Conservation (phyloP, 2,797 vertebrate species). For the Takifugu ocellatus region DNA sequence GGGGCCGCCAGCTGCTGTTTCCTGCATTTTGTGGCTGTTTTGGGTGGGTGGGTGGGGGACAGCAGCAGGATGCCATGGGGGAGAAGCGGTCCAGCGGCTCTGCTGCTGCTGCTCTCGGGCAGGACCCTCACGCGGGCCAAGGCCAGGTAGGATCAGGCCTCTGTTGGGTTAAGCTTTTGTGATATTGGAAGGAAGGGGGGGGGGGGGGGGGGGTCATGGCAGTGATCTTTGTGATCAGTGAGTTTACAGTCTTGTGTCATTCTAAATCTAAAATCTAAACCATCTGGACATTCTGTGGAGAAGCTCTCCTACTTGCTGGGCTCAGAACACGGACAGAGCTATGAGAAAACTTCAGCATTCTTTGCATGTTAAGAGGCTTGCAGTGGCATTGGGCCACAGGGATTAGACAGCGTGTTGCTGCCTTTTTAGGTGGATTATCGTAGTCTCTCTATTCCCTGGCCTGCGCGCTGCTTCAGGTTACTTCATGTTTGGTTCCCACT, state of each 20-base stretch:
- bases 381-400: slow-evolving; percentile 38
- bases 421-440: slow-evolving; percentile 47
- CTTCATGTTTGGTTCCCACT: slow-evolving; percentile 41
- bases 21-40: slow-evolving; percentile 55
- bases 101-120: slow-evolving; percentile 59
- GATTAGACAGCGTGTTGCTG: slow-evolving; percentile 52
- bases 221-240: no score
- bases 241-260: no score
- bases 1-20: slow-evolving; percentile 74
- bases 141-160: slow-evolving; percentile 69
- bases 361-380: slow-evolving; percentile 62
- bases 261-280: no score
- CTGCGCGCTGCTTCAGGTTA: slow-evolving; percentile 23
- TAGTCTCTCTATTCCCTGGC: slow-evolving; percentile 22
- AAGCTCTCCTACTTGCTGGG: background rate
- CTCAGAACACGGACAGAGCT: slow-evolving; percentile 18
- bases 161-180: background rate
- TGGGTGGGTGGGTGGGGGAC: slow-evolving; percentile 6
- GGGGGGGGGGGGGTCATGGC: no score
- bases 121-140: slow-evolving; percentile 53
- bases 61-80: slow-evolving; percentile 75
- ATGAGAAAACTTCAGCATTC: slow-evolving; percentile 43
- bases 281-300: background rate
- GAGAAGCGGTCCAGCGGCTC: slow-evolving; percentile 57
- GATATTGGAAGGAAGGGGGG: background rate